Percentiles rank a stretch among this genome's conserved stretches.
Conservation (phyloP, 2,888 invertebrate species). For the Empis livida region DNA sequence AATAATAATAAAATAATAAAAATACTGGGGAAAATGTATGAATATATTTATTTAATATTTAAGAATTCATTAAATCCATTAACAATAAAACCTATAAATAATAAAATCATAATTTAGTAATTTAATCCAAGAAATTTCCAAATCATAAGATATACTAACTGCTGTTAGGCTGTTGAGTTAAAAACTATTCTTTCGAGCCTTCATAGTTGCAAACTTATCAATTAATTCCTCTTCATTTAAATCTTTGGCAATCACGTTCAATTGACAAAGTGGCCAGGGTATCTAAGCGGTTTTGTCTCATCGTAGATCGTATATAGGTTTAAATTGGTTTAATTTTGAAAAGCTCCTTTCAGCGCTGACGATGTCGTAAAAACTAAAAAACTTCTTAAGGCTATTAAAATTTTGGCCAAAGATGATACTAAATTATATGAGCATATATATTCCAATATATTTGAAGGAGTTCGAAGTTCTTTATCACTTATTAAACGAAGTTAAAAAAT, state of each 20-base stretch:
- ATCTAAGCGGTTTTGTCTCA: slow-evolving; percentile 15
- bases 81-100: too few relatives aligned
- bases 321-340: slow-evolving; percentile 12
- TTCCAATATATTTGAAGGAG: too few relatives aligned
- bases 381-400: too few relatives aligned
- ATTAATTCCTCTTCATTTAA: slow-evolving; percentile 9
- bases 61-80: too few relatives aligned
- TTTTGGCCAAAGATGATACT: too few relatives aligned
- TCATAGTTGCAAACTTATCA: background rate
- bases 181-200: background rate
- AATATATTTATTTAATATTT: too few relatives aligned
- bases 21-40: background rate
- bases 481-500: too few relatives aligned
- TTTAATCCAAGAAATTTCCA: too few relatives aligned
- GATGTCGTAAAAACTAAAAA: slow-evolving; percentile 11
- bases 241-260: slow-evolving; percentile 18
- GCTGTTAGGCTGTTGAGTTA: background rate
- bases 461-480: too few relatives aligned
- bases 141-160: too few relatives aligned
- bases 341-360: slow-evolving; percentile 3
- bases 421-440: too few relatives aligned
- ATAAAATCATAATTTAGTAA: too few relatives aligned
- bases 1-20: background rate
- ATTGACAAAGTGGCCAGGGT: slow-evolving; percentile 19
- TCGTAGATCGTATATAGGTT: slow-evolving; percentile 17